These are phyloP conservation scores for Parnassius glacialis DNA, from an alignment of 2,888 invertebrate genomes.

Conservation along the genomic window DNA sequence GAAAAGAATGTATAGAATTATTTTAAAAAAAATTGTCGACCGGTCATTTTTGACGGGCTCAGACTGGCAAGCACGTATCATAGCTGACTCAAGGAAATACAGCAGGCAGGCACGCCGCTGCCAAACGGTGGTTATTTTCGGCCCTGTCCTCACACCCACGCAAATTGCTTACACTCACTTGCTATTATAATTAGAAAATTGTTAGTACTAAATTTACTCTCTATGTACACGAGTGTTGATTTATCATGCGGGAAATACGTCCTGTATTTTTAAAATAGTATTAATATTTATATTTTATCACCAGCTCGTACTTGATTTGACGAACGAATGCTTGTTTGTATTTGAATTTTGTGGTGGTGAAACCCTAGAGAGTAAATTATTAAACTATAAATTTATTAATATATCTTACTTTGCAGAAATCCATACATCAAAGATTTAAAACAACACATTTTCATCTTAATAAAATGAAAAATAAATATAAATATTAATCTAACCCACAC, in stretches of 20 bases:
- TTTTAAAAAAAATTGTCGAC: conserved; percentile 24
- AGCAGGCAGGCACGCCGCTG: conserved; percentile 47
- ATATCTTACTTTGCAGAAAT: too few species aligned
- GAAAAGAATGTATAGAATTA: conserved; percentile 16
- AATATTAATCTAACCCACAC: too few species aligned
- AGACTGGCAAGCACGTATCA: conserved; percentile 35
- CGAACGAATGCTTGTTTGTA: too few species aligned
- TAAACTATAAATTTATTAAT: too few species aligned
- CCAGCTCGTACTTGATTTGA: too few species aligned
- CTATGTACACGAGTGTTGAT: conserved; percentile 13
- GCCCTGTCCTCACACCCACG: conserved; percentile 64
- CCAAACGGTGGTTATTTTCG: conserved; percentile 71
- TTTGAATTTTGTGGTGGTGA: too few species aligned
- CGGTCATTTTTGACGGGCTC: conserved; percentile 38
- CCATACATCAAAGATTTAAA: too few species aligned
- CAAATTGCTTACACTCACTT: conserved; percentile 77
- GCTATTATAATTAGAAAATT: conserved; percentile 75
- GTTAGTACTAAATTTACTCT: conserved; percentile 56
- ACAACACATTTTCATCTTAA: too few species aligned
- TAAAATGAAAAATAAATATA: too few species aligned
- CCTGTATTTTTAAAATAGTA: not conserved
- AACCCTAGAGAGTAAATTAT: too few species aligned
- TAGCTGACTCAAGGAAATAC: conserved; percentile 44
- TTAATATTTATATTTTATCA: too few species aligned
- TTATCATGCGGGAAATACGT: conserved; percentile 20